Conservation (phyloP, 2,888 invertebrate species). For the Nomada ruficornis region DNA sequence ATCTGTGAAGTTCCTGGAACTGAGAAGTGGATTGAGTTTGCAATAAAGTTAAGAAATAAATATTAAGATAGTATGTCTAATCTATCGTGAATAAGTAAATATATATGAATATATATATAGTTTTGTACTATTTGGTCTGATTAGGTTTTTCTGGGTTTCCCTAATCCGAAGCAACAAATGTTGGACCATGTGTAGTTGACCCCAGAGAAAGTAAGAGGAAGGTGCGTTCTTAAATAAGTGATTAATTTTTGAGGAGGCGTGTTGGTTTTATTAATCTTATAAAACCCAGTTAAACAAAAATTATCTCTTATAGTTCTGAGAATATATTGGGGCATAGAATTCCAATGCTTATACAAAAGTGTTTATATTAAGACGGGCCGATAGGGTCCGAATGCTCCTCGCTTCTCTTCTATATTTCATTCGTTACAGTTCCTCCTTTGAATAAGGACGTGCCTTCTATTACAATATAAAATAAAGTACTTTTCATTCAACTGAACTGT, state of each 20-base stretch:
- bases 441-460: no score
- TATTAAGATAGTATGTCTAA: not conserved
- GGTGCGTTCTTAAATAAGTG: not conserved
- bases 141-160: not conserved
- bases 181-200: constrained; percentile 9
- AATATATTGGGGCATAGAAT: no score
- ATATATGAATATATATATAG: not conserved
- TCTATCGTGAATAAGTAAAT: not conserved
- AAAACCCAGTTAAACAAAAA: no score
- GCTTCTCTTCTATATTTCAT: no score
- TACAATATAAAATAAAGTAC: no score
- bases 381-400: no score
- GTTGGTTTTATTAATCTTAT: no score
- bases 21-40: constrained; percentile 25
- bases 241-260: not conserved
- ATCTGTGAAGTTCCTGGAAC: not conserved
- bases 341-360: no score
- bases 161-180: constrained; percentile 38
- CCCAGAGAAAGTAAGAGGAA: not conserved
- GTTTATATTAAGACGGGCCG: no score
- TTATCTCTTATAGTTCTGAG: no score
- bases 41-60: not conserved
- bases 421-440: no score
- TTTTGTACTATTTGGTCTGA: not conserved
- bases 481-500: no score